Evolutionary conservation across 2,888 invertebrate species (phyloP), one percentile per base, ranked within the genome.

Genomic region (Tyria jacobaeae): DNA sequence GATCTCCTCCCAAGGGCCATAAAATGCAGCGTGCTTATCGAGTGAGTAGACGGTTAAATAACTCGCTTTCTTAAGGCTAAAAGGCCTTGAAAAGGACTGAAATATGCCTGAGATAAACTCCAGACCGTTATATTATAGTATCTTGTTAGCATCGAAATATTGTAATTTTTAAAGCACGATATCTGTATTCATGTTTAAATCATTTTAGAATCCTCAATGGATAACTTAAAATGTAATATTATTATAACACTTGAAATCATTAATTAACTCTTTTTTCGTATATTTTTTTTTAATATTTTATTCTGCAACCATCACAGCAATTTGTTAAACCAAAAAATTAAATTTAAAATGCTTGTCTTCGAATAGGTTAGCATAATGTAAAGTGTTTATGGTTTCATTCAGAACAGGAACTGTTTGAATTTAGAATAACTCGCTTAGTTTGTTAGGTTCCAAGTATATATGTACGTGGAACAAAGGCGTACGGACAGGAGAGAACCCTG

Each of bases 21-120:
- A 77, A 75, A 75, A 77, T 75, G 75, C 78, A 75, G 78, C 72
- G 67, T 60, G 66, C 78, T 77, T 72, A 75, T 75, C 75, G 78
- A 77, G 61, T 57, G 55, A 68, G 57, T 59, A 70, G 71, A 68
- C 61, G 64, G 70, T 67, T 70, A 66, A 75, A 77, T 72, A 68
- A 59, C 70, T 70, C 62, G 44, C 51, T 21, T 51, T 63, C 71
- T 63, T 64, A 25, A 60, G 34, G 58, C 59, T 54, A 47, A 51
- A 64, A 67, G 37, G 56, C 7, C 50, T 53, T 69, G 60, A 58
- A 70, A 70, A 62, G 41, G 60, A 41, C 60, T 65, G 63, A 76
- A 69, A 71, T 74, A 75, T 76, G 24, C 62, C 34, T 58, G 15
- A 64, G 62, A 73, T 76, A 71, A 68, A 69, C 37, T 60, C 9